phyloP scores from a whole-genome alignment of 1,140 invertebrate genomes.

The Heliconius melpomene region DNA sequence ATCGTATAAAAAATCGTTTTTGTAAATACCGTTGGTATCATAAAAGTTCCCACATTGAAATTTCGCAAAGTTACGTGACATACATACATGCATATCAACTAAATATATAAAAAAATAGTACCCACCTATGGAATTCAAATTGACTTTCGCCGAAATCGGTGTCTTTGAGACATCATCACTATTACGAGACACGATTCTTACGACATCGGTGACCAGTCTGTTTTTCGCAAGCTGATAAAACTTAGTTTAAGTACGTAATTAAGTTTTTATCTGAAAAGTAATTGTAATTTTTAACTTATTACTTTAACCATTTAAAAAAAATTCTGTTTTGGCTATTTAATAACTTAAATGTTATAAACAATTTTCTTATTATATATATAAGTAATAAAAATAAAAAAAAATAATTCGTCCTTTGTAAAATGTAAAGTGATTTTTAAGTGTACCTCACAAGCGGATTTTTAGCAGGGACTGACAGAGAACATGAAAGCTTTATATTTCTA shows the following conservation, averaged over 20 bases:
- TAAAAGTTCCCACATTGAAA: not conserved
- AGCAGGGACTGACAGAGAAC: constrained; percentile 7
- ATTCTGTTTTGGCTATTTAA: not conserved
- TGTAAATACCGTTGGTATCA: not conserved
- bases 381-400: too few species aligned
- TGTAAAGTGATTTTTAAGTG: not conserved
- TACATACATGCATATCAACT: constrained; percentile 16
- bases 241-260: not conserved
- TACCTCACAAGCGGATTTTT: constrained; percentile 12
- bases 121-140: constrained; percentile 27
- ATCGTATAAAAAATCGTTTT: too few species aligned
- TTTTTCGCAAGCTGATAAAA: constrained; percentile 4
- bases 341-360: not conserved
- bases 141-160: constrained; percentile 32
- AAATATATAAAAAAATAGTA: constrained; percentile 9
- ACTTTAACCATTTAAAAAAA: not conserved
- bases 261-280: not conserved
- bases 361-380: too few species aligned
- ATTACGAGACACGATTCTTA: not conserved
- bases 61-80: constrained; percentile 5
- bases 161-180: constrained; percentile 29
- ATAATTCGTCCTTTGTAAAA: not conserved
- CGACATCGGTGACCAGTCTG: not conserved
- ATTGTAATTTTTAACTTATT: not conserved
- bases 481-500: constrained; percentile 15